Conservation (phyloP, 2,797 vertebrate species). For the Presbytis comata region DNA sequence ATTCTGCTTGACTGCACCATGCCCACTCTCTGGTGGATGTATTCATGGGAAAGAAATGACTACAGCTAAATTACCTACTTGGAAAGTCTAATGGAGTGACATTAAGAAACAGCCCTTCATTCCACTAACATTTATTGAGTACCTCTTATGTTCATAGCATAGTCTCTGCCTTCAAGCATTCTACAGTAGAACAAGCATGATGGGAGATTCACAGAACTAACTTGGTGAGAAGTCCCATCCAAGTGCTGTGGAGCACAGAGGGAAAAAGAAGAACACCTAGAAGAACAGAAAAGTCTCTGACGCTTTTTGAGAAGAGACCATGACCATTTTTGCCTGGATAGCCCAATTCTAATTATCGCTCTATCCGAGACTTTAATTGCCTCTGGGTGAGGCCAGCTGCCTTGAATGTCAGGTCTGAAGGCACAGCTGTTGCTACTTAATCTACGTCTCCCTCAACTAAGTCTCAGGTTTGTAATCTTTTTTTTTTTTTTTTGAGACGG, state of each 20-base stretch:
- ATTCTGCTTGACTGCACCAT: not conserved
- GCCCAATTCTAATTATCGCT: not conserved
- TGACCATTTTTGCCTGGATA: not conserved
- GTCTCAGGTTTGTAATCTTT: not conserved
- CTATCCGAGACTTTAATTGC: not conserved
- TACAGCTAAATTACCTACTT: not conserved
- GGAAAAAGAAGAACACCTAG: not conserved
- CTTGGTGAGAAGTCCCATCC: not conserved
- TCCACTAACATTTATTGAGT: not conserved
- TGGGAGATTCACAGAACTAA: not conserved
- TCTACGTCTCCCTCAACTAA: not conserved
- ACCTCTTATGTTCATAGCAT: not conserved
- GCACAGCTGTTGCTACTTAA: not conserved
- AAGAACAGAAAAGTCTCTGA: not conserved
- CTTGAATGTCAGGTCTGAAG: not conserved
- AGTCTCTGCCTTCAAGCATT: not conserved
- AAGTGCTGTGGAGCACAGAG: not conserved
- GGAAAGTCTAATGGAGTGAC: not conserved
- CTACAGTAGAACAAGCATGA: not conserved
- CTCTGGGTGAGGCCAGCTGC: not conserved
- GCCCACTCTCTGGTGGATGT: not conserved
- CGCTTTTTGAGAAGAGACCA: not conserved
- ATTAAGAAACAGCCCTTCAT: constrained; percentile 4
- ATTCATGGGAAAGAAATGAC: not conserved
- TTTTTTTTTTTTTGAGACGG: no score